Percentiles rank a stretch among this genome's conserved stretches.
phyloP scores from a whole-genome alignment of 1,140 invertebrate species.

The Danaus plexippus region DNA sequence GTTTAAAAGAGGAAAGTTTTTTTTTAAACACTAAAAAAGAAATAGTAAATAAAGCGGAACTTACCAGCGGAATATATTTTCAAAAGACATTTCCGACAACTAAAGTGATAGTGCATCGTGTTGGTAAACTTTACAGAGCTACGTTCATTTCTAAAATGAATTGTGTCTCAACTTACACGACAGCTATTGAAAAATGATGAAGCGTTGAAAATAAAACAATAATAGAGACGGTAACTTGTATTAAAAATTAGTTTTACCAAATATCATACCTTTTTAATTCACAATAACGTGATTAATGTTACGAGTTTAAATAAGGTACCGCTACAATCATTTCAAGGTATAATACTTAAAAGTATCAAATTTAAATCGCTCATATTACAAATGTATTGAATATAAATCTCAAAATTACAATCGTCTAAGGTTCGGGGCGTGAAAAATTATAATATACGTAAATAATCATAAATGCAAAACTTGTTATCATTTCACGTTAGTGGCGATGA shows the following conservation, averaged over 20 bases:
- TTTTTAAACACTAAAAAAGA: no score
- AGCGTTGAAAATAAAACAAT: constrained; percentile 26
- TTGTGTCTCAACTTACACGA: constrained; percentile 11
- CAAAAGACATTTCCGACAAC: constrained; percentile 1
- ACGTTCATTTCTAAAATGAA: constrained; percentile 12
- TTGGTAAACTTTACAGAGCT: neutral
- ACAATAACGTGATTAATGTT: constrained; percentile 14
- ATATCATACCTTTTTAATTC: constrained; percentile 17
- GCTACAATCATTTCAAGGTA: no score
- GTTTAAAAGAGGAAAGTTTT: no score
- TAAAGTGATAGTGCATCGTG: constrained; percentile 19
- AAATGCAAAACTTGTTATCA: no score
- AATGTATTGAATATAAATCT: no score
- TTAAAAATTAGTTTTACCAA: constrained; percentile 30
- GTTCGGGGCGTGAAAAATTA: no score
- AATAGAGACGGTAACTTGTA: constrained; percentile 31
- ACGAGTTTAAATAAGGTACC: constrained; percentile 13
- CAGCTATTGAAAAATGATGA: constrained; percentile 3
- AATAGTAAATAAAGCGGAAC: no score
- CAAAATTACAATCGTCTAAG: no score
- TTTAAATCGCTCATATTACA: no score
- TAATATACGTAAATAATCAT: constrained; percentile 4
- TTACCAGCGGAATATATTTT: no score
- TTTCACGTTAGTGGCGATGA: constrained; percentile 23
- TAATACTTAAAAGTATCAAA: no score